Percentiles rank a stretch among this genome's conserved stretches.
These are phyloP conservation scores for Polylopha cassiicola DNA, from an alignment of 2,888 invertebrate species.

Conservation along the genomic window DNA sequence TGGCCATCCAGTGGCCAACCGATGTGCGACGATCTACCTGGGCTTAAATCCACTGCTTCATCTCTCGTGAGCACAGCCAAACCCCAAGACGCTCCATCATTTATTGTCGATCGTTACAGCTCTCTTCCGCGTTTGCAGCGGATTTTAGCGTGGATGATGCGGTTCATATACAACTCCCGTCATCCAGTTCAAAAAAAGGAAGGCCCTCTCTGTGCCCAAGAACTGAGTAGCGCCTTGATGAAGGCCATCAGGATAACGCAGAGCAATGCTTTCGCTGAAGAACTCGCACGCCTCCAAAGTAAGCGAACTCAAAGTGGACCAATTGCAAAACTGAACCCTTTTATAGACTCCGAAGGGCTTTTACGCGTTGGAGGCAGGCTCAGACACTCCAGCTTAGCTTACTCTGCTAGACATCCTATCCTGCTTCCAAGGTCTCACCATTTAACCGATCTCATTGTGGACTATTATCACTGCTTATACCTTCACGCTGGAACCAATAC, in stretches of 20 bases:
- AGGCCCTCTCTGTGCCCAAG: too few relatives aligned
- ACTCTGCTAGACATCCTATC: constrained; percentile 1
- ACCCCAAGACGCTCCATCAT: neutral
- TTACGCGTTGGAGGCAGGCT: constrained; percentile 3
- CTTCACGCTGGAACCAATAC: constrained; percentile 3
- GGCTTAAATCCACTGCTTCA: neutral
- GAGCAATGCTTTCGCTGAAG: neutral
- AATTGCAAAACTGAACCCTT: neutral
- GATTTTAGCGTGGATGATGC: too few relatives aligned
- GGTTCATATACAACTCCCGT: too few relatives aligned
- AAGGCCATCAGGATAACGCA: too few relatives aligned
- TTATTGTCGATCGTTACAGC: too few relatives aligned
- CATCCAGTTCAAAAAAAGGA: too few relatives aligned
- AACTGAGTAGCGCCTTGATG: too few relatives aligned
- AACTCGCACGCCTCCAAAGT: neutral
- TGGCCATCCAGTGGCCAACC: neutral
- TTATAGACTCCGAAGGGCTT: neutral
- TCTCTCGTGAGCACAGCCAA: too few relatives aligned
- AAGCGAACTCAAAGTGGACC: too few relatives aligned
- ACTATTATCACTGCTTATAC: neutral
- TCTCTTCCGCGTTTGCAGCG: too few relatives aligned
- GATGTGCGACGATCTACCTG: neutral
- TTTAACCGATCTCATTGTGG: neutral
- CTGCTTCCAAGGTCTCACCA: constrained; percentile 1
- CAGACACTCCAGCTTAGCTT: neutral